phyloP scores from a whole-genome alignment of 2,113 vertebrate genomes.

The Litocranius walleri region DNA sequence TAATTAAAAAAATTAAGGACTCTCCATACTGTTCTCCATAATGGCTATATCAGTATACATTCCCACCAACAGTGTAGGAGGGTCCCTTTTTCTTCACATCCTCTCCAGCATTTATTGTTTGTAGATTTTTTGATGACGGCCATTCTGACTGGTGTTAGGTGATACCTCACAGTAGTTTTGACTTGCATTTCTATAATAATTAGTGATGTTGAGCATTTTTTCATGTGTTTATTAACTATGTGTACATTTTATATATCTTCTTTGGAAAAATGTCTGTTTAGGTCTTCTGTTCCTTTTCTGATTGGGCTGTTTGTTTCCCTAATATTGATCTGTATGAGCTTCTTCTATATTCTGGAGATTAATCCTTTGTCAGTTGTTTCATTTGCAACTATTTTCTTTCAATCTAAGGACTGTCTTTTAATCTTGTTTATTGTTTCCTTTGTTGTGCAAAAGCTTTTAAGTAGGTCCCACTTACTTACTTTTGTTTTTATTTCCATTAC shows the following conservation, averaged over 20 bases:
- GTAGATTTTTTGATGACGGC: neutral
- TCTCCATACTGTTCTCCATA: neutral
- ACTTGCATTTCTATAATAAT: neutral
- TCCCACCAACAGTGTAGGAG: neutral
- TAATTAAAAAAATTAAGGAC: neutral
- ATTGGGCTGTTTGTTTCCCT: neutral
- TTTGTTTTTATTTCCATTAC: neutral
- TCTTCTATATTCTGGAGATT: neutral
- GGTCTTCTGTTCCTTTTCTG: neutral
- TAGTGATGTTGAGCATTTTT: neutral
- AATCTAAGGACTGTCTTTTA: neutral
- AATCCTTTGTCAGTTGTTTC: neutral
- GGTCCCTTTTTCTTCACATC: neutral
- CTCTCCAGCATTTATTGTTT: neutral
- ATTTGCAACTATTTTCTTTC: neutral
- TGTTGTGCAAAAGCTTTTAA: neutral
- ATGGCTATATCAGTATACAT: neutral
- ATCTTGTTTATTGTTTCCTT: neutral
- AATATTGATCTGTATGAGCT: neutral
- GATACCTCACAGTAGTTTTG: neutral
- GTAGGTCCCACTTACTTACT: neutral
- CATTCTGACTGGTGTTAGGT: neutral
- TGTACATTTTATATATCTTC: neutral
- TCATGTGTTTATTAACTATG: neutral
- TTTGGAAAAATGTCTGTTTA: neutral